A percentile compares a stretch with the other conserved stretches of the same genome.
Evolutionary conservation across 2,113 vertebrate species (phyloP).

Genomic region (Athene noctua): DNA sequence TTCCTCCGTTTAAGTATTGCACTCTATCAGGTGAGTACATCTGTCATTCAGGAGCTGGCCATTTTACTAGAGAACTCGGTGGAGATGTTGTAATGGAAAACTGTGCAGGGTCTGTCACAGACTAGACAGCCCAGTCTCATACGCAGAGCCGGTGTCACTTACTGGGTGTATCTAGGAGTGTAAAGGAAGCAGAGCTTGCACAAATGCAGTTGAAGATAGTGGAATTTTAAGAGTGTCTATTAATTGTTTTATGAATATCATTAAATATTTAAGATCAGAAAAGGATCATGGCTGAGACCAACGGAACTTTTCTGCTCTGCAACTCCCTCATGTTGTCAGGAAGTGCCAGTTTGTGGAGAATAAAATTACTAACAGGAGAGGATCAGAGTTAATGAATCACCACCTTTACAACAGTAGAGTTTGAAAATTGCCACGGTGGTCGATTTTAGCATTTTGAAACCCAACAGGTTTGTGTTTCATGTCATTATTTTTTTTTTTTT

Average conservation of each 20-base stretch:
- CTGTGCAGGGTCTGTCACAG: not conserved
- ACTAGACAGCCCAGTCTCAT: not conserved
- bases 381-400: not conserved
- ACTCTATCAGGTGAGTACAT: slow-evolving; percentile 38
- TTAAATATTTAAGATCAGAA: not conserved
- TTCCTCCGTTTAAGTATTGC: slow-evolving; percentile 17
- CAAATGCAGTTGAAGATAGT: not conserved
- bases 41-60: not conserved
- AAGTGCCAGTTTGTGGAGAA: not conserved
- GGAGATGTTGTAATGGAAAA: not conserved
- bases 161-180: accelerated
- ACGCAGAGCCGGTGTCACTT: not conserved
- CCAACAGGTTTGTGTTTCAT: not conserved
- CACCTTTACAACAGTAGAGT: not conserved
- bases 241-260: not conserved
- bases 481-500: not conserved
- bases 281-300: not conserved
- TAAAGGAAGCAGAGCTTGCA: not conserved
- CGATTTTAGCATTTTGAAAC: not conserved
- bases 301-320: not conserved
- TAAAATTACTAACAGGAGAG: not conserved
- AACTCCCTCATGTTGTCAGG: not conserved
- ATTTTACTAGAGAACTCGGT: not conserved
- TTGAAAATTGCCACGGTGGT: not conserved
- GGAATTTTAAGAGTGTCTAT: not conserved